A percentile compares a stretch with the other conserved stretches of the same genome.
These are phyloP conservation scores for Thripadectes ignobilis DNA, from an alignment of 2,797 vertebrate species.

Conservation along the genomic window DNA sequence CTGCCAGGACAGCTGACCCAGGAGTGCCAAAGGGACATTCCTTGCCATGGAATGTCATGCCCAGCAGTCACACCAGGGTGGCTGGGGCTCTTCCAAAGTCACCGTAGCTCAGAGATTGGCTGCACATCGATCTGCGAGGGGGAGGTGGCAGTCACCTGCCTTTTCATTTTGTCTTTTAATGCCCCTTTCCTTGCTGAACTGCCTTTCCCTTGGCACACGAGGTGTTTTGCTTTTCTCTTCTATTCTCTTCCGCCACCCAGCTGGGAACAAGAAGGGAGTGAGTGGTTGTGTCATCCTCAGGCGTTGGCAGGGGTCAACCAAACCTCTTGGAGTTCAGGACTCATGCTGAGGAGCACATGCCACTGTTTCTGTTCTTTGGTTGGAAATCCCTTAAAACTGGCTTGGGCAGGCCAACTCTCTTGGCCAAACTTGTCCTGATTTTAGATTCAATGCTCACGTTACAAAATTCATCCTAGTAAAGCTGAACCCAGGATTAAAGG, in stretches of 20 bases:
- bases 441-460: not conserved
- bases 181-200: not conserved
- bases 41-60: fast-evolving
- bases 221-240: not conserved
- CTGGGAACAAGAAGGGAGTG: not conserved
- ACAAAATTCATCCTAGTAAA: not conserved
- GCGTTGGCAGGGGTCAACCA: not conserved
- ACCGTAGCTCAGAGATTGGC: not conserved
- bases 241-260: fast-evolving
- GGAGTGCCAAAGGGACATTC: not conserved
- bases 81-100: not conserved
- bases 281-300: not conserved
- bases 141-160: not conserved
- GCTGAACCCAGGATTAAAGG: not conserved
- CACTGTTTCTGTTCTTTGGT: not conserved
- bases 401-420: fast-evolving
- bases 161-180: not conserved
- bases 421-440: not conserved
- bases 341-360: not conserved
- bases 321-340: not conserved
- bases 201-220: fast-evolving
- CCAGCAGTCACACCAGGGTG: not conserved
- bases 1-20: not conserved
- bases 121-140: not conserved
- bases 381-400: not conserved